Evolutionary conservation across 2,888 invertebrate genomes (phyloP).

Genomic region (Scaptodrosophila latifasciaeformis): DNA sequence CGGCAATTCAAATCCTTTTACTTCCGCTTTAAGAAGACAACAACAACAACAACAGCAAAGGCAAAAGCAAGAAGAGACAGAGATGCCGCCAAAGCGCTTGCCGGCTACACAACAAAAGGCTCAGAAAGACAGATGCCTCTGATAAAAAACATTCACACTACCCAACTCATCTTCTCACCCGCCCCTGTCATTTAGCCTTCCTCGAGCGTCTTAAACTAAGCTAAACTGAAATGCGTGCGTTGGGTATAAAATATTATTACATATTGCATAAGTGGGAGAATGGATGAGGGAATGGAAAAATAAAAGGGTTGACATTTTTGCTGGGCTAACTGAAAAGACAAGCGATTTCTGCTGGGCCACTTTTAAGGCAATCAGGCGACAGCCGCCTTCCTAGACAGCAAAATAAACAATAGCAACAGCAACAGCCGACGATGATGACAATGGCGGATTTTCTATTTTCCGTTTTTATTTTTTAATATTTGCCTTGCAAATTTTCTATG

Average conservation of each 20-base stretch:
- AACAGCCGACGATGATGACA: too few species aligned
- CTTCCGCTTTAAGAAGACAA: slow-evolving; percentile 50
- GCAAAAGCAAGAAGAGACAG: background rate
- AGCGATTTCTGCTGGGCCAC: too few species aligned
- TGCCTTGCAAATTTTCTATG: slow-evolving; percentile 62
- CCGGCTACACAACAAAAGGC: slow-evolving; percentile 11
- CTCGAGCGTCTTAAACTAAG: slow-evolving; percentile 2
- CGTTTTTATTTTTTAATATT: slow-evolving; percentile 56
- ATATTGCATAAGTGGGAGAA: slow-evolving; percentile 42
- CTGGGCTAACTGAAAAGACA: slow-evolving; percentile 18
- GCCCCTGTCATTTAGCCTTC: background rate
- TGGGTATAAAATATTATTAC: slow-evolving; percentile 52
- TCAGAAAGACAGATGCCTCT: slow-evolving; percentile 53
- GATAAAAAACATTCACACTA: slow-evolving; percentile 50
- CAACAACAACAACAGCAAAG: slow-evolving; percentile 10
- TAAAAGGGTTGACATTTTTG: slow-evolving; percentile 58
- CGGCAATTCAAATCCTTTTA: slow-evolving; percentile 61
- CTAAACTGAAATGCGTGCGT: slow-evolving; percentile 35
- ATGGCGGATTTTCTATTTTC: too few species aligned
- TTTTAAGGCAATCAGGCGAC: slow-evolving; percentile 56
- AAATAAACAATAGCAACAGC: slow-evolving; percentile 26
- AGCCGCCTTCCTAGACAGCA: slow-evolving; percentile 9
- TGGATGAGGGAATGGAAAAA: slow-evolving; percentile 11
- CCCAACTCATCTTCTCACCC: slow-evolving; percentile 4
- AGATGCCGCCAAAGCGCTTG: background rate